These are phyloP conservation scores for Lates calcarifer DNA, from an alignment of 2,113 vertebrate species.

Conservation along the genomic window DNA sequence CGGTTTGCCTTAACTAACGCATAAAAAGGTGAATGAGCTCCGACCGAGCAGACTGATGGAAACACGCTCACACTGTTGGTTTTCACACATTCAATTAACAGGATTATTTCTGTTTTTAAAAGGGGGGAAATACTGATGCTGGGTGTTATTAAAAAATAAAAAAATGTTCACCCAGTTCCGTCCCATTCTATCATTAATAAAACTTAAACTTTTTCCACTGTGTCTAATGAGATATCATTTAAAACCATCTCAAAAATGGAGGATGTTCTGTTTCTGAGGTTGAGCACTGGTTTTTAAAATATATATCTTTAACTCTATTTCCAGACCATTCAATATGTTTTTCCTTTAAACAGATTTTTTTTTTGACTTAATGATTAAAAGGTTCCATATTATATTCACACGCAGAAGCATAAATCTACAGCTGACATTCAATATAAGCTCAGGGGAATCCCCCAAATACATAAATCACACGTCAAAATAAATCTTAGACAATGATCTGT, in stretches of 20 bases:
- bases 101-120: background rate
- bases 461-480: background rate
- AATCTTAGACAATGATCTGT: background rate
- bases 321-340: too few species aligned
- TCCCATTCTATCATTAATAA: too few species aligned
- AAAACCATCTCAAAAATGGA: too few species aligned
- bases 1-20: background rate
- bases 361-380: background rate
- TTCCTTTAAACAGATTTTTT: too few species aligned
- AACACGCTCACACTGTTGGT: constrained; percentile 13
- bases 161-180: too few species aligned
- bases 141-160: too few species aligned
- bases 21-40: background rate
- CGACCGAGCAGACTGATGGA: constrained; percentile 10
- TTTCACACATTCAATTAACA: constrained; percentile 29
- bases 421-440: background rate
- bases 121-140: too few species aligned
- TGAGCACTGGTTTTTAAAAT: too few species aligned
- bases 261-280: too few species aligned
- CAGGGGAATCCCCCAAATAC: constrained; percentile 2
- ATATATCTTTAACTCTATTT: too few species aligned
- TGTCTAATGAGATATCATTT: too few species aligned
- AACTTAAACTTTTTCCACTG: too few species aligned
- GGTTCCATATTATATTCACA: background rate
- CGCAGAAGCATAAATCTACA: constrained; percentile 24